These are phyloP conservation scores for Monochamus saltuarius DNA, from an alignment of 1,140 invertebrate species.

Conservation along the genomic window DNA sequence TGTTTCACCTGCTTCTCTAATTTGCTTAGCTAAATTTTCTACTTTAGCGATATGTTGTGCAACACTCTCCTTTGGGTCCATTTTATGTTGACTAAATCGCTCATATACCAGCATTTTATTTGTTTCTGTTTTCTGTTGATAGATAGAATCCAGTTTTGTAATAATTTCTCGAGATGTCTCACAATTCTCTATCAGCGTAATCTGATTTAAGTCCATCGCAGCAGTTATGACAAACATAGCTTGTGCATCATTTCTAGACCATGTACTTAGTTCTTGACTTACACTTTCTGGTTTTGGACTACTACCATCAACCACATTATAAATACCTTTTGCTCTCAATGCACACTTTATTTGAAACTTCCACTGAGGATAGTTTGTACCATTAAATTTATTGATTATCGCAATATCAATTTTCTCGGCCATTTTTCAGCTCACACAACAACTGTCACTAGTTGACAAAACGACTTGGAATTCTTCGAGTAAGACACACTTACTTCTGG, in stretches of 20 bases:
- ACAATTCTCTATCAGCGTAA: slow-evolving; percentile 45
- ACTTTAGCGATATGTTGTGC: slow-evolving; percentile 49
- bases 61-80: slow-evolving; percentile 34
- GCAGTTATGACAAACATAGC: slow-evolving; percentile 46
- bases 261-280: slow-evolving; percentile 26
- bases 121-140: slow-evolving; percentile 28
- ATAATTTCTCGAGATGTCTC: slow-evolving; percentile 37
- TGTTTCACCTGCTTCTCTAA: no score
- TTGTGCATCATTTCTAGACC: slow-evolving; percentile 39
- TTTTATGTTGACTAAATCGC: slow-evolving; percentile 46
- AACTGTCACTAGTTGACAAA: no score
- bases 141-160: slow-evolving; percentile 42
- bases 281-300: slow-evolving; percentile 15
- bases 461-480: no score
- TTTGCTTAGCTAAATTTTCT: slow-evolving; percentile 45
- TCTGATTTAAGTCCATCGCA: slow-evolving; percentile 43
- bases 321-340: slow-evolving; percentile 30
- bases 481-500: no score
- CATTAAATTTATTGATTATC: slow-evolving; percentile 40
- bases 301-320: not conserved
- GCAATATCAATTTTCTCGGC: not conserved
- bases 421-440: no score
- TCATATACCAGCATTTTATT: slow-evolving; percentile 49
- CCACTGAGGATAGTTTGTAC: slow-evolving; percentile 43
- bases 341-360: slow-evolving; percentile 46